Evolutionary conservation across 2,113 vertebrate genomes (phyloP).

Genomic region (Capra hircus): DNA sequence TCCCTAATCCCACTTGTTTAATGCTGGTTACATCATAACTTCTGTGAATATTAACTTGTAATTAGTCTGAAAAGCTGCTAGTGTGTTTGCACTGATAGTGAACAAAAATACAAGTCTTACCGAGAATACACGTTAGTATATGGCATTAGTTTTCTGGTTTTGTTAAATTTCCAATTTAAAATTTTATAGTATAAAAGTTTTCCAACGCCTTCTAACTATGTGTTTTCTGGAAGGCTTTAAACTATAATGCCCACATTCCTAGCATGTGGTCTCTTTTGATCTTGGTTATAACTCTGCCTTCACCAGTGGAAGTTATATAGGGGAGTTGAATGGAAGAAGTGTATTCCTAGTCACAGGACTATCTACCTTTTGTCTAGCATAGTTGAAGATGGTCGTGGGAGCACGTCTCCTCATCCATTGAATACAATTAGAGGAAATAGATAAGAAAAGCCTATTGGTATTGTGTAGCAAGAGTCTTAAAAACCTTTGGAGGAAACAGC

Average conservation of each 20-base stretch:
- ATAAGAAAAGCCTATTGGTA: not conserved
- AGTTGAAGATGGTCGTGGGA: not conserved
- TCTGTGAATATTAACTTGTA: not conserved
- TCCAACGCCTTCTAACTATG: not conserved
- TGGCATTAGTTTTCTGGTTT: not conserved
- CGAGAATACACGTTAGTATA: not conserved
- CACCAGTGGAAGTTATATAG: not conserved
- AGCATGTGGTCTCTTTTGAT: not conserved
- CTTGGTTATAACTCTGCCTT: not conserved
- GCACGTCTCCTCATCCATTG: not conserved
- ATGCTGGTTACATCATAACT: not conserved
- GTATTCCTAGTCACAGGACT: not conserved
- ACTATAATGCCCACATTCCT: not conserved
- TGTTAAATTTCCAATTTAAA: not conserved
- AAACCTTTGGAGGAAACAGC: not conserved
- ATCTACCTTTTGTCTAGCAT: not conserved
- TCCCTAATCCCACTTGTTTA: not conserved
- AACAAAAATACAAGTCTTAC: not conserved
- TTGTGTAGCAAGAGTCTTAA: not conserved
- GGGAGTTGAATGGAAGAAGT: not conserved
- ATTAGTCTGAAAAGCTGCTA: not conserved
- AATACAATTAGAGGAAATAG: not conserved
- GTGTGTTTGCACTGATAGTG: not conserved
- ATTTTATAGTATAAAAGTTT: not conserved
- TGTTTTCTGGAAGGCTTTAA: not conserved